Percentiles rank a stretch among this genome's conserved stretches.
These are phyloP conservation scores for zebrafish (Danio rerio) DNA, from an alignment of 2,113 vertebrate species.

Conservation along the genomic window DNA sequence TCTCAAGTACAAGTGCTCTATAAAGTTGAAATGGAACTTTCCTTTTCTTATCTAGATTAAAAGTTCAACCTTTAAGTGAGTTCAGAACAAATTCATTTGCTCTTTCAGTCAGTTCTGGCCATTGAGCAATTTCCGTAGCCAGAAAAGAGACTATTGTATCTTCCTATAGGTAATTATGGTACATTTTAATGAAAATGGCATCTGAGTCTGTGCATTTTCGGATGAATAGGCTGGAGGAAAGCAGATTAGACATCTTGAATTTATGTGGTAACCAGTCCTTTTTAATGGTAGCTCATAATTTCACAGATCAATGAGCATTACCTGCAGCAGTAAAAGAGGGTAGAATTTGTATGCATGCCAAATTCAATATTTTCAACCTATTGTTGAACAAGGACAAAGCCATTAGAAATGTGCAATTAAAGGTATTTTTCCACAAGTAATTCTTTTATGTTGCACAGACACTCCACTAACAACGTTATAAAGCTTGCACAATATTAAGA, in stretches of 20 bases:
- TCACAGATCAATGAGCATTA: slow-evolving; percentile 79
- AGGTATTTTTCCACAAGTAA: slow-evolving; percentile 53
- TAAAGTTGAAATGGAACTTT: slow-evolving; percentile 7
- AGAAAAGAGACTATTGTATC: slow-evolving; percentile 34
- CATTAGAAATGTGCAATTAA: slow-evolving; percentile 64
- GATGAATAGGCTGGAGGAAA: slow-evolving; percentile 62
- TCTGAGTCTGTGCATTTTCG: slow-evolving; percentile 70
- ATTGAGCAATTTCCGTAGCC: slow-evolving; percentile 24
- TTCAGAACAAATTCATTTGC: slow-evolving; percentile 15
- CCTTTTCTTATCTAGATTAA: slow-evolving; percentile 28
- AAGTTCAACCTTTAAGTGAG: background rate
- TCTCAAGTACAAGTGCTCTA: background rate
- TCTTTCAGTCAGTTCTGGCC: background rate
- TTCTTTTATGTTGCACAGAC: slow-evolving; percentile 30
- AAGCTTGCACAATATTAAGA: background rate
- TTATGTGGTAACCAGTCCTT: slow-evolving; percentile 65
- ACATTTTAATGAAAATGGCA: slow-evolving; percentile 50
- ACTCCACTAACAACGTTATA: slow-evolving; percentile 24
- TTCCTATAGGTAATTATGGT: slow-evolving; percentile 35
- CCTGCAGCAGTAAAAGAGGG: slow-evolving; percentile 66
- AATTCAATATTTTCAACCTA: slow-evolving; percentile 72
- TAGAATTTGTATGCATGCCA: slow-evolving; percentile 69
- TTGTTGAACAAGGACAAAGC: slow-evolving; percentile 71
- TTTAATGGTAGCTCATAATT: slow-evolving; percentile 76
- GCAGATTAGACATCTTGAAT: slow-evolving; percentile 66